Evolutionary conservation across 2,888 invertebrate species (phyloP), one percentile per base, ranked within the genome.

Genomic region (Folsomia candida): DNA sequence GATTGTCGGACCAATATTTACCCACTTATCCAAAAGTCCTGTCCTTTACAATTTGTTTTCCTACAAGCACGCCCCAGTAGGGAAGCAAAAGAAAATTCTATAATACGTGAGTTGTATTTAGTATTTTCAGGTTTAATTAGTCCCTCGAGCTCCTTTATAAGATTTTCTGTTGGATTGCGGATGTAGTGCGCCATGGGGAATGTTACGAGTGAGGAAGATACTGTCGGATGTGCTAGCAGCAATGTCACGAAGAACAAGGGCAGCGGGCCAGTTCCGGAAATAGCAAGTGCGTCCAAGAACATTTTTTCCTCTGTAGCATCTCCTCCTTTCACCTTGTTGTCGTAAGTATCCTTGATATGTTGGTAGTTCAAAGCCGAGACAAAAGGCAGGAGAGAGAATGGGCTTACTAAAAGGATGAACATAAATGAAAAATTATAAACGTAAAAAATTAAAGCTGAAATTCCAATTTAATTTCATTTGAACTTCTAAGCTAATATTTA

Each of bases 91-190:
- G 77, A 72, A 63, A 78, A 77, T 68, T 77, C 76, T 59, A 77
- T 76, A 67, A 78, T 57, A 67, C 78, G 76, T 18, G 25, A 69
- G 25, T 73, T 70, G 51, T 76, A 74, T 51, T 70, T 76, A 68
- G 65, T 29, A 24, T n/a, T n/a, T 11, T 63, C 72, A 18, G 71
- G 18, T 58, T 70, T 70, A 67, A 20, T 29, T 51, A 70, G 70
- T 24, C 67, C 73, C 67, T 80, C 80, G 68, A 76, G 73, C 66
- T 79, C 79, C 57, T 72, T 62, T 51, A 79, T 71, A 26, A 80
- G 70, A 20, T 79, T 78, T 64, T 80, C 78, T 29, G 77, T 78
- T 71, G 80, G 80, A 72, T 78, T 74, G 54, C 79, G 80, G 63
- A 79, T 57, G 68, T 72, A 76, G 61, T 77, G 71, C 27, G 74